Conservation (phyloP, 2,797 vertebrate species). For the Clamator glandarius region DNA sequence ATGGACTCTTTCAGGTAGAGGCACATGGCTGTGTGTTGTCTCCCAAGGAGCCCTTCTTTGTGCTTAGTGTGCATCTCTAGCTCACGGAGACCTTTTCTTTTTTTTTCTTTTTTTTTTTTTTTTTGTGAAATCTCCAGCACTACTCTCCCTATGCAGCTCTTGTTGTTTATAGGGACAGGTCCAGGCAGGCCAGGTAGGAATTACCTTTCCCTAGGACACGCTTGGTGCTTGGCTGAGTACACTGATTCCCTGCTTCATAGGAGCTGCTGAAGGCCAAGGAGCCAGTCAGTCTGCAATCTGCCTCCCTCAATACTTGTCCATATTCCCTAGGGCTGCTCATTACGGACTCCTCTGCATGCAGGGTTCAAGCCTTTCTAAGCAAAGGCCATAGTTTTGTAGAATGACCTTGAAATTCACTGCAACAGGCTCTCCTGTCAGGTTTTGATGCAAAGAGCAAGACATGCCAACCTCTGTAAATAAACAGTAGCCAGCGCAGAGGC, state of each 20-base stretch:
- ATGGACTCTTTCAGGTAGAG: not conserved
- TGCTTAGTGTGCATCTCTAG: not conserved
- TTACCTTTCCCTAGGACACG: constrained; percentile 73
- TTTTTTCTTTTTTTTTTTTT: not conserved
- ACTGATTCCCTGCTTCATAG: constrained; percentile 39
- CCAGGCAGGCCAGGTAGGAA: constrained; percentile 62
- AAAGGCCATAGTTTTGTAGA: not conserved
- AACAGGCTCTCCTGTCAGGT: not conserved
- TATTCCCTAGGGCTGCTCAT: constrained; percentile 24
- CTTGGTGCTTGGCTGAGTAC: constrained; percentile 58
- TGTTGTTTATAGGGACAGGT: constrained; percentile 62
- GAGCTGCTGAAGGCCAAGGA: constrained; percentile 69
- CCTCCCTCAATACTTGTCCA: not conserved
- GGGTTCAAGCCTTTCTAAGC: constrained; percentile 20
- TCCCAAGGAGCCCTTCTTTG: not conserved
- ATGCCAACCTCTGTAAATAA: not conserved
- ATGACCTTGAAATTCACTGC: constrained; percentile 38
- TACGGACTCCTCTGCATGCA: constrained; percentile 6
- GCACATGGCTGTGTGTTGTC: not conserved
- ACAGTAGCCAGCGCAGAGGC: not conserved
- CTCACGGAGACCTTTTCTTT: not conserved
- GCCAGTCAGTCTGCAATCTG: constrained; percentile 69
- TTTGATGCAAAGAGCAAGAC: not conserved
- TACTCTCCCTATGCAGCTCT: not conserved
- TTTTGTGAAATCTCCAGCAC: not conserved